These are phyloP conservation scores for Drosophila buzzatii DNA, from an alignment of 2,888 invertebrate species.

Conservation along the genomic window DNA sequence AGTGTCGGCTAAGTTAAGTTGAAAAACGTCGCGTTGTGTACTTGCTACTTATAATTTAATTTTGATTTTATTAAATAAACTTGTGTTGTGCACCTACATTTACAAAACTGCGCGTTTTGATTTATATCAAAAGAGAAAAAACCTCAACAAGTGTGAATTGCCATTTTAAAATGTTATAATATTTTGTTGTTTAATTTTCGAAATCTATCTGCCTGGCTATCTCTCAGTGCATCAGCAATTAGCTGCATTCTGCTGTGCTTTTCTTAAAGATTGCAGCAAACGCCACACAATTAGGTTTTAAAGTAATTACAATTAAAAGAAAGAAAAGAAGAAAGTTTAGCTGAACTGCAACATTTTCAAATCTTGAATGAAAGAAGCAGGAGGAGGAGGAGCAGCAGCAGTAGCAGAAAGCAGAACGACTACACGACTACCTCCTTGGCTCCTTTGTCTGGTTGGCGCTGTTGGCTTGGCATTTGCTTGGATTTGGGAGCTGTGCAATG, in stretches of 20 bases:
- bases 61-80: too few relatives aligned
- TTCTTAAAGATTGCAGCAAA: slow-evolving; percentile 31
- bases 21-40: too few relatives aligned
- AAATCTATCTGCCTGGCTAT: too few relatives aligned
- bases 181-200: too few relatives aligned
- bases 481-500: slow-evolving; percentile 61
- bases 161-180: neutral
- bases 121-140: too few relatives aligned
- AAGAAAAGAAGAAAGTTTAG: slow-evolving; percentile 41
- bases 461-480: slow-evolving; percentile 25
- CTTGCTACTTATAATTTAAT: too few relatives aligned
- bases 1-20: too few relatives aligned
- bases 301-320: slow-evolving; percentile 68
- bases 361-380: slow-evolving; percentile 31
- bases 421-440: slow-evolving; percentile 15
- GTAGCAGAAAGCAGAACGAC: neutral
- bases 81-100: too few relatives aligned
- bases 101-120: too few relatives aligned
- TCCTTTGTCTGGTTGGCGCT: slow-evolving; percentile 19
- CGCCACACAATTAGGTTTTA: slow-evolving; percentile 44
- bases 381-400: too few relatives aligned
- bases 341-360: slow-evolving; percentile 43
- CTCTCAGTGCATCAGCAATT: slow-evolving; percentile 3
- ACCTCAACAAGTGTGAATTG: too few relatives aligned
- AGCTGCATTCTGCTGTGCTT: neutral